Base-by-base conservation (phyloP, 2,113 vertebrate genomes). In the Geococcyx californianus region DNA sequence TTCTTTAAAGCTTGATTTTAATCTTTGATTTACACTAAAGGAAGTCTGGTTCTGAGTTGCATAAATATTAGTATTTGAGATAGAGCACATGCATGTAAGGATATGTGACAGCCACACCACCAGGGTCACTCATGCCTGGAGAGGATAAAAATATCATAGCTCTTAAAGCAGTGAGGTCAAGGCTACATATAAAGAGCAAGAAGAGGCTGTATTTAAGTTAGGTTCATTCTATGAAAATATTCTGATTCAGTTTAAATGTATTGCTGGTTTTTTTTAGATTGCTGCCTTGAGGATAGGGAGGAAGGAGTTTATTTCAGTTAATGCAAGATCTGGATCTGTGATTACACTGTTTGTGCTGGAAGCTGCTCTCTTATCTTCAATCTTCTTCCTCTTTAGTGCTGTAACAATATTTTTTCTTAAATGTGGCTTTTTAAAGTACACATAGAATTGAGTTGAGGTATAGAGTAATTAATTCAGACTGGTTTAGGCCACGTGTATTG, bases 401-500 rank as follows among this genome's bases (percentile, higher is more conserved):
- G 5, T 52, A 70, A 69, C 23, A 36, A 4, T 90, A 25, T 26
- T 76, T 78, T 73, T 87, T 54, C 15, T 38, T 51, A 62, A 25
- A 25, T 38, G 12, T 58, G 36, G 19, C 63, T 94, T 85, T 93
- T 84, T 63, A 54, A 91, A 76, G 40, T 68, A 75, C 25, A 64
- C 24, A 5, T 18, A 15, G n/a, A 83, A 55, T n/a, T 59, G 62
- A 62, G 36, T 3, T 89, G 63, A 74, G 31, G 70, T 88, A 5
- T 7, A 29, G 26, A 73, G 40, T 93, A 84, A 96, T 80, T 88
- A 91, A 88, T 88, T 90, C 79, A 86, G 90, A 64, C 72, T 74
- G n/a, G 4, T 95, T 55, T 34, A 79, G 59, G 42, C 13, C 25
- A 55, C 24, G 23, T 1, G 2, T 67, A 67, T 13, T 38, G 24